phyloP scores from a whole-genome alignment of 2,888 invertebrate genomes.

The Mythimna albipuncta region DNA sequence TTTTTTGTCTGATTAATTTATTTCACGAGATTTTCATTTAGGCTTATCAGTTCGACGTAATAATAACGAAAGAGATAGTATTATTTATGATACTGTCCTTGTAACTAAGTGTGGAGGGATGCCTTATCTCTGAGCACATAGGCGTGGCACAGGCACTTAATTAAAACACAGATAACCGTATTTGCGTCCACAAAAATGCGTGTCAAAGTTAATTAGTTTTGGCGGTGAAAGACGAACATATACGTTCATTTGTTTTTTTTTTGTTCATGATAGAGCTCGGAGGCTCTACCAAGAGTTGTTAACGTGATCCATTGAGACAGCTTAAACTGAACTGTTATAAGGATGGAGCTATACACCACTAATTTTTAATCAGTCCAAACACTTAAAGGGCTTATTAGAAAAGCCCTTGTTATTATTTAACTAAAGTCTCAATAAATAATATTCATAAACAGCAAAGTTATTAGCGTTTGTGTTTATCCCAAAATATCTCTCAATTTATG shows the following conservation, averaged over 20 bases:
- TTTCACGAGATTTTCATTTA: background rate
- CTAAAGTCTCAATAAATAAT: too few species aligned
- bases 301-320: too few species aligned
- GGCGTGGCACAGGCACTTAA: conserved; percentile 43
- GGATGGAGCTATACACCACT: too few species aligned
- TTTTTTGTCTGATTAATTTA: background rate
- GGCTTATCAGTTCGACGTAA: background rate
- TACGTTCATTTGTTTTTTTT: conserved; percentile 31
- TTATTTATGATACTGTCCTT: conserved; percentile 20
- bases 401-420: too few species aligned
- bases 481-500: too few species aligned
- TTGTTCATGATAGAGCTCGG: background rate
- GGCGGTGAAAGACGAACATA: conserved; percentile 1
- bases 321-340: too few species aligned
- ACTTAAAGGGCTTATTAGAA: too few species aligned
- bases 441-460: too few species aligned
- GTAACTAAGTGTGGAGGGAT: conserved; percentile 14
- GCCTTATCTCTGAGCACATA: conserved; percentile 47
- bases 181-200: conserved; percentile 40
- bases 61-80: conserved; percentile 4
- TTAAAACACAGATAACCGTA: conserved; percentile 45
- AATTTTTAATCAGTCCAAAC: too few species aligned
- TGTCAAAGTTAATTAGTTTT: conserved; percentile 44
- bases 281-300: too few species aligned
- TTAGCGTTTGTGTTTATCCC: too few species aligned